A percentile compares a stretch with the other conserved stretches of the same genome.
phyloP scores from a whole-genome alignment of 2,113 vertebrate species.

The Oostethus manadensis region DNA sequence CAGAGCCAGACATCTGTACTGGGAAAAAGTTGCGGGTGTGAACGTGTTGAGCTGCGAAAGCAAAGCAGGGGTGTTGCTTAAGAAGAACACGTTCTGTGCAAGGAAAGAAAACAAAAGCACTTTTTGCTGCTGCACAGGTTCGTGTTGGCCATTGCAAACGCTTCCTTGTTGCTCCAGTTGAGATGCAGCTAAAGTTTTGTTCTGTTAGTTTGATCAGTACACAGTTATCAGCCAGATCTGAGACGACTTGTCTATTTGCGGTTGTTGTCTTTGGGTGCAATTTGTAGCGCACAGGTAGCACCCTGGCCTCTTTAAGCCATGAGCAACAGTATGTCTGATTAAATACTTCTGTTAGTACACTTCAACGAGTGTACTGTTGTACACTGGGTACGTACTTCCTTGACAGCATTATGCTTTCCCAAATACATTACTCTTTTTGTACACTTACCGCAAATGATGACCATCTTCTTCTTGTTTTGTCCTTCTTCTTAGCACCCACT shows the following conservation, averaged over 20 bases:
- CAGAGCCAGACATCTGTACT: neutral
- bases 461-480: no score
- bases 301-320: no score
- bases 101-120: slow-evolving; percentile 8
- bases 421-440: no score
- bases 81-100: slow-evolving; percentile 7
- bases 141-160: slow-evolving; percentile 1
- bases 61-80: slow-evolving; percentile 29
- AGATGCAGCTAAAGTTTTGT: neutral
- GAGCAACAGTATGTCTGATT: no score
- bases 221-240: no score
- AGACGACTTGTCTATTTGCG: no score
- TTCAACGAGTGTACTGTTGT: no score
- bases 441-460: no score
- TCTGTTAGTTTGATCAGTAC: neutral
- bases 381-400: no score
- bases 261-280: no score
- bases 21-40: neutral
- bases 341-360: no score
- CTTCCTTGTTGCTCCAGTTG: neutral
- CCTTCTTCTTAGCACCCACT: neutral
- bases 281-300: no score
- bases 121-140: neutral
- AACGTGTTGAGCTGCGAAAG: slow-evolving; percentile 20
- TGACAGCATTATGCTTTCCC: neutral